Conservation (phyloP, 2,113 vertebrate species). For the Leptodactylus fuscus region DNA sequence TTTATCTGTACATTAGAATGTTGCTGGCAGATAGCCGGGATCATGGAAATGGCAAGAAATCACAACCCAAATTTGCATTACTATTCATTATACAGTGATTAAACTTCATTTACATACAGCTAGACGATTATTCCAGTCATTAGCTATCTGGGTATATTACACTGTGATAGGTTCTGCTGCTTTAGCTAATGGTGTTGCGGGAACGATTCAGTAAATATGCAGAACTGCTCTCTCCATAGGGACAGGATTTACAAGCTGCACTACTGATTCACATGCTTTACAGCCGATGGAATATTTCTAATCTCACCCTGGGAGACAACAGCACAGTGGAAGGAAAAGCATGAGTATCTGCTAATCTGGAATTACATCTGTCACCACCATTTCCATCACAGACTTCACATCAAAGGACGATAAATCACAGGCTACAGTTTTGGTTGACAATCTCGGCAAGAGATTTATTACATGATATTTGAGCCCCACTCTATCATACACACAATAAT, state of each 20-base stretch:
- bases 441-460: neutral
- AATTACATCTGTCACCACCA: slow-evolving; percentile 30
- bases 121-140: neutral
- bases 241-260: neutral
- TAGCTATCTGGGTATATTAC: neutral
- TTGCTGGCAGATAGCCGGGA: neutral
- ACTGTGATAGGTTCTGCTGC: neutral
- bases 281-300: neutral
- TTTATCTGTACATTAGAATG: neutral
- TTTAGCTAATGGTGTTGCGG: neutral
- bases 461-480: neutral
- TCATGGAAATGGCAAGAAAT: neutral
- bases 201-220: neutral
- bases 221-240: neutral
- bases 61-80: too few species aligned
- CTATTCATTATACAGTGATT: neutral
- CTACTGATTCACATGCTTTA: neutral
- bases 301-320: slow-evolving; percentile 1
- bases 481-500: neutral
- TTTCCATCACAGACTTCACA: slow-evolving; percentile 25
- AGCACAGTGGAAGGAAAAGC: slow-evolving; percentile 4
- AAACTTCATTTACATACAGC: too few species aligned
- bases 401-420: slow-evolving; percentile 10
- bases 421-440: neutral
- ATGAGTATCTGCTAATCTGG: neutral